These are phyloP conservation scores for Papilio elwesi DNA, from an alignment of 2,888 invertebrate species.

Conservation along the genomic window DNA sequence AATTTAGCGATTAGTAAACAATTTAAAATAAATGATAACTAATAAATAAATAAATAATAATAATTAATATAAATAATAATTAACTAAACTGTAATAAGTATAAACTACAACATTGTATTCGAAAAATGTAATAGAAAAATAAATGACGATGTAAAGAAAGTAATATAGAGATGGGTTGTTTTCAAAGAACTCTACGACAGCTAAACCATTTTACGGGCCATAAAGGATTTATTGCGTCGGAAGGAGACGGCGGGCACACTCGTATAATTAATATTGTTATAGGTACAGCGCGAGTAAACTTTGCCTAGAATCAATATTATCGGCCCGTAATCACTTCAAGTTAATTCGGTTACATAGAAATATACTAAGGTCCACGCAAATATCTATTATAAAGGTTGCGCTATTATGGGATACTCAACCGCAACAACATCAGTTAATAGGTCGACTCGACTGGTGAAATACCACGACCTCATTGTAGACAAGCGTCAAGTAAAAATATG, in stretches of 20 bases:
- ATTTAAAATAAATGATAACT: neutral
- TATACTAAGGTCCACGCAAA: neutral
- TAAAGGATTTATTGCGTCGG: constrained; percentile 46
- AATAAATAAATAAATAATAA: no score
- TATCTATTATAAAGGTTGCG: neutral
- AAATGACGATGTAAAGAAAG: constrained; percentile 27
- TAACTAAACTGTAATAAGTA: no score
- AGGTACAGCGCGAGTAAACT: constrained; percentile 25
- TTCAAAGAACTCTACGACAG: constrained; percentile 41
- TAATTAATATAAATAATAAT: neutral
- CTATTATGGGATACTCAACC: neutral
- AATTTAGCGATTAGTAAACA: neutral
- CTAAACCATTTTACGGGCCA: constrained; percentile 43
- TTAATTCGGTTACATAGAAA: neutral
- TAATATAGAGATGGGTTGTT: constrained; percentile 40
- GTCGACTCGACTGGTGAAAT: no score
- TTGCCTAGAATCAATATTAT: constrained; percentile 17
- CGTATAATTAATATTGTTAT: constrained; percentile 37
- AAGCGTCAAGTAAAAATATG: no score
- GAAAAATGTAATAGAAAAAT: constrained; percentile 21
- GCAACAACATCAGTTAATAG: no score
- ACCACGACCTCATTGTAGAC: no score
- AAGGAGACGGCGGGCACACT: constrained; percentile 30
- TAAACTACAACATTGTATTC: neutral
- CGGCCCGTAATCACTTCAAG: neutral